phyloP scores from a whole-genome alignment of 1,140 invertebrate species.

The Leptoteleia sp. region DNA sequence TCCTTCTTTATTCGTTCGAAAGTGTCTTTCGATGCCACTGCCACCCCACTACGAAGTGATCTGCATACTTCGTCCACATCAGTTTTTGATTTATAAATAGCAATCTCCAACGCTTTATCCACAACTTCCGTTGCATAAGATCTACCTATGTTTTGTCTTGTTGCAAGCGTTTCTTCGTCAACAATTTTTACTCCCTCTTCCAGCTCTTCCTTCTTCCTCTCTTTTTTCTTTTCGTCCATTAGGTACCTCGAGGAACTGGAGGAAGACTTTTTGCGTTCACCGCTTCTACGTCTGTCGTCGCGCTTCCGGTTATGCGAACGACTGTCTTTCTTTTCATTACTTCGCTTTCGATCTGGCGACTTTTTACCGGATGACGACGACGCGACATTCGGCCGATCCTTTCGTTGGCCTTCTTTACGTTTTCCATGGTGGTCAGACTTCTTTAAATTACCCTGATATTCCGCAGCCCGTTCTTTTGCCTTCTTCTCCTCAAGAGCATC shows the following conservation, averaged over 20 bases:
- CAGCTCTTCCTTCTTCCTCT: conserved; percentile 20
- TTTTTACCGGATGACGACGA: conserved; percentile 44
- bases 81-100: conserved; percentile 79
- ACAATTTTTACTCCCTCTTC: conserved; percentile 38
- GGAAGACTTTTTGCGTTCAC: conserved; percentile 57
- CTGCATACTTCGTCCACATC: conserved; percentile 79
- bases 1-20: conserved; percentile 76
- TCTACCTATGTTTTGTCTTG: conserved; percentile 70
- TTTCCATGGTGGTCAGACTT: conserved; percentile 79
- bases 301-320: conserved; percentile 54
- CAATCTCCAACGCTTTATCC: conserved; percentile 78
- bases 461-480: conserved; percentile 78
- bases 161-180: conserved; percentile 48
- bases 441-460: conserved; percentile 80
- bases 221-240: conserved; percentile 71
- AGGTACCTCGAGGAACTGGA: conserved; percentile 51
- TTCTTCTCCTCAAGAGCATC: conserved; percentile 77
- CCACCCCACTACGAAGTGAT: conserved; percentile 74
- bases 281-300: conserved; percentile 68
- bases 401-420: conserved; percentile 71
- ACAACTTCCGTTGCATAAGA: conserved; percentile 79
- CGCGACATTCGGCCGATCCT: conserved; percentile 25
- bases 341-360: conserved; percentile 57
- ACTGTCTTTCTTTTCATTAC: conserved; percentile 58
- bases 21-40: conserved; percentile 76